Evolutionary conservation across 1,140 invertebrate genomes (phyloP), one percentile per base, ranked within the genome.

Genomic region (Orussus abietinus): DNA sequence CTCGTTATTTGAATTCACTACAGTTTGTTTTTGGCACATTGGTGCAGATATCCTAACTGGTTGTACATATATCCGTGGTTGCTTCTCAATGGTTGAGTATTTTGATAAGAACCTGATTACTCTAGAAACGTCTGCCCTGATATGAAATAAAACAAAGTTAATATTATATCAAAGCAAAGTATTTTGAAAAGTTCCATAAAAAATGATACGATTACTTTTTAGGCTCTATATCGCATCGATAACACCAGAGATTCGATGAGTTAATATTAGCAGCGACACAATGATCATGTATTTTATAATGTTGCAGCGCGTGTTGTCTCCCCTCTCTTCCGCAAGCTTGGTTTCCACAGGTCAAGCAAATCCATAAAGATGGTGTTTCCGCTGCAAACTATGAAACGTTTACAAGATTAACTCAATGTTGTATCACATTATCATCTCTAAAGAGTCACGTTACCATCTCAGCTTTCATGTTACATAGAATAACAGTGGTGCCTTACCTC

Each of bases 161-260:
- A 4, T 31, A 31, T 5, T 31, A 31, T 13, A 5, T 31, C 12
- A 4, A 31, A 31, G 4, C 4, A n/a, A 31, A n/a, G 5, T 13
- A 31, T 10, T 36, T 36, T 20, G 19, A 20, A 19, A 4, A 20
- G 11, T 28, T 25, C 17, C 33, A 12, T 37, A 36, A 9, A 38
- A 38, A 34, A 18, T 41, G n/a, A n/a, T 15, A 38, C 31, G 6
- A 46, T 14, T 7, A 34, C 11, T 13, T 20, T 34, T 75, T 74
- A 18, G 86, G 66, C 57, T 80, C 75, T 47, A 69, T 74, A 54
- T 82, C 77, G 66, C 84, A 86, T 40, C 72, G 74, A 56, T 84
- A 86, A 64, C 84, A 92, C 81, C 85, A 90, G 11, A 88, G 75
- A 31, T 72, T 79, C 80, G 85, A 90, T 3, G 76, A 69, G 10